Percentiles rank a stretch among this genome's conserved stretches.
phyloP scores from a whole-genome alignment of 2,797 vertebrate genomes.

The Pseudochirops corinnae region DNA sequence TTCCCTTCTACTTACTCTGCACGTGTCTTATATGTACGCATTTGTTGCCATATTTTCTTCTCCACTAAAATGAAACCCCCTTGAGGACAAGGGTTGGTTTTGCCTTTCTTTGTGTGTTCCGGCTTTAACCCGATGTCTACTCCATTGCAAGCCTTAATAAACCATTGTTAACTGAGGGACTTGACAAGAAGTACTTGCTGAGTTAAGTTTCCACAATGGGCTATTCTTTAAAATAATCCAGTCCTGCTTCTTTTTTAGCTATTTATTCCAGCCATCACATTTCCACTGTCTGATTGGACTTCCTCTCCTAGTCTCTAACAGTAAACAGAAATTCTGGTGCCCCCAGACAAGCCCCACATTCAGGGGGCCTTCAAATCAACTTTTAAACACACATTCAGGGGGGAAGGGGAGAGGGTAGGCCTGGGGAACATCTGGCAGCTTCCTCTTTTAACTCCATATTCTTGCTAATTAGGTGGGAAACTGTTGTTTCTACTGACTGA shows the following conservation, averaged over 20 bases:
- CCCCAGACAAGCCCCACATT: background rate
- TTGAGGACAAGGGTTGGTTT: background rate
- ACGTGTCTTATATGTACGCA: background rate
- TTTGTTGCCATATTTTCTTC: background rate
- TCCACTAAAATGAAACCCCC: background rate
- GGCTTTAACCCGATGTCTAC: background rate
- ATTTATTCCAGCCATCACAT: slow-evolving; percentile 2
- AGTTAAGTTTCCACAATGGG: slow-evolving; percentile 4
- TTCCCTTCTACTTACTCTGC: background rate
- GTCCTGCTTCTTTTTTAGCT: background rate
- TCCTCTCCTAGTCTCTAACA: background rate
- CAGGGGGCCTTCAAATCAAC: background rate
- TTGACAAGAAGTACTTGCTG: background rate
- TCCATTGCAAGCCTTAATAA: background rate
- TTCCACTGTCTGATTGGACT: slow-evolving; percentile 10
- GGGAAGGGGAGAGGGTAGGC: background rate
- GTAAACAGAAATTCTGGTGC: slow-evolving; percentile 13
- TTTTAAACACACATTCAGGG: background rate
- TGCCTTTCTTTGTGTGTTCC: background rate
- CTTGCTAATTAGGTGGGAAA: slow-evolving; percentile 10
- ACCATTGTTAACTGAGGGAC: background rate
- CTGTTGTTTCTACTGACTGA: background rate
- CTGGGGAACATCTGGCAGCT: slow-evolving; percentile 8
- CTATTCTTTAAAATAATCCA: background rate
- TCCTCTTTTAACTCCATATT: slow-evolving; percentile 5